phyloP scores from a whole-genome alignment of 2,797 vertebrate genomes.

The Scyliorhinus canicula region DNA sequence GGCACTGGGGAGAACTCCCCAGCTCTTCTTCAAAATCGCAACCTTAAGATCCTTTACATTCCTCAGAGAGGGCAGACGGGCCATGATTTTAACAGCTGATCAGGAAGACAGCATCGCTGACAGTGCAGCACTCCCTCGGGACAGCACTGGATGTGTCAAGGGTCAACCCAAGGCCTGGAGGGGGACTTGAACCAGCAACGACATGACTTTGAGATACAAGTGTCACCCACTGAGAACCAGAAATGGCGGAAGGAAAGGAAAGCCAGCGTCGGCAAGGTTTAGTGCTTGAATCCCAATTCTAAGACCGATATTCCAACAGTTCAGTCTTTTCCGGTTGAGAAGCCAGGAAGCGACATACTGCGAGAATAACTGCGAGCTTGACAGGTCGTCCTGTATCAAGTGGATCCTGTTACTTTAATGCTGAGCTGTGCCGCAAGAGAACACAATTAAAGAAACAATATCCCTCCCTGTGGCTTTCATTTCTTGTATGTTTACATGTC shows the following conservation, averaged over 20 bases:
- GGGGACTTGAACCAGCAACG: background rate
- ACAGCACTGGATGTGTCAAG: background rate
- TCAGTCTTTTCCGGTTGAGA: background rate
- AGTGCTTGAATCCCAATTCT: background rate
- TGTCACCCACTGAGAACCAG: background rate
- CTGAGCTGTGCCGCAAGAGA: background rate
- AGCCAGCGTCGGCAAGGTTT: background rate
- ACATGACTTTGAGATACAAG: background rate
- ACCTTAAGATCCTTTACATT: background rate
- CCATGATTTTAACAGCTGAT: background rate
- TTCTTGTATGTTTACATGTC: conserved; percentile 1
- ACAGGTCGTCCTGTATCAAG: background rate
- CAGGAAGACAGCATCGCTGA: background rate
- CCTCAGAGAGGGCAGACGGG: background rate
- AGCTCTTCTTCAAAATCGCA: background rate
- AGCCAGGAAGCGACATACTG: background rate
- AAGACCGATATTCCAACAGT: background rate
- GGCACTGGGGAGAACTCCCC: too few species aligned
- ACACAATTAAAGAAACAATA: background rate
- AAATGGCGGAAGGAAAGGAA: background rate
- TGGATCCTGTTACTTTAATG: conserved; percentile 7
- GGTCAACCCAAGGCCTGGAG: background rate
- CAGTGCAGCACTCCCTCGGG: too few species aligned
- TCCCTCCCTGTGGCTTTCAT: background rate
- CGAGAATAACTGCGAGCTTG: background rate